Conservation (phyloP, 2,113 vertebrate genomes). For the Sula dactylatra region DNA sequence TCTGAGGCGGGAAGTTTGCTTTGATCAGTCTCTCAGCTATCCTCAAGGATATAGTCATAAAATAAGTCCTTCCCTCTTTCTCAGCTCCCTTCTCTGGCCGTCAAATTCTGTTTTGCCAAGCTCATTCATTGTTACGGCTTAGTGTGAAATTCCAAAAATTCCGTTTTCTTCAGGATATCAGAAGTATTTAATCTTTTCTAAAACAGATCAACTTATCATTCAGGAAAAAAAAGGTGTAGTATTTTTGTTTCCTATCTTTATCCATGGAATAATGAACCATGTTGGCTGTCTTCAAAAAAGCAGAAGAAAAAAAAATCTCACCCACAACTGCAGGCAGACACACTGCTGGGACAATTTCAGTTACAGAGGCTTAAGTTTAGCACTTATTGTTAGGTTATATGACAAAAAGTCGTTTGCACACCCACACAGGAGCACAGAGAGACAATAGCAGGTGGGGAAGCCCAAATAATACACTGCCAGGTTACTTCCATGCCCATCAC, state of each 20-base stretch:
- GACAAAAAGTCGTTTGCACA: neutral
- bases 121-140: too few species aligned
- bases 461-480: neutral
- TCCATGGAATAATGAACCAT: neutral
- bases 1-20: too few species aligned
- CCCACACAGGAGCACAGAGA: neutral
- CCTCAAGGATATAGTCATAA: too few species aligned
- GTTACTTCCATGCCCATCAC: neutral
- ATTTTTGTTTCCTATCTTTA: neutral
- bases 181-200: neutral
- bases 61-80: too few species aligned
- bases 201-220: neutral
- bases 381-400: neutral
- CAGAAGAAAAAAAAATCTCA: neutral
- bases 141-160: too few species aligned
- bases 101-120: too few species aligned
- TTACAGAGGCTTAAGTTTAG: neutral
- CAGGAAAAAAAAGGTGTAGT: rapidly evolving
- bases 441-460: neutral
- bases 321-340: neutral
- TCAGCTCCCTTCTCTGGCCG: too few species aligned
- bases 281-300: neutral
- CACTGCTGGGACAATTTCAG: neutral
- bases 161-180: too few species aligned
- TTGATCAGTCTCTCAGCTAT: too few species aligned